Evolutionary conservation across 2,797 vertebrate genomes (phyloP).

Genomic region (Macropodus opercularis): DNA sequence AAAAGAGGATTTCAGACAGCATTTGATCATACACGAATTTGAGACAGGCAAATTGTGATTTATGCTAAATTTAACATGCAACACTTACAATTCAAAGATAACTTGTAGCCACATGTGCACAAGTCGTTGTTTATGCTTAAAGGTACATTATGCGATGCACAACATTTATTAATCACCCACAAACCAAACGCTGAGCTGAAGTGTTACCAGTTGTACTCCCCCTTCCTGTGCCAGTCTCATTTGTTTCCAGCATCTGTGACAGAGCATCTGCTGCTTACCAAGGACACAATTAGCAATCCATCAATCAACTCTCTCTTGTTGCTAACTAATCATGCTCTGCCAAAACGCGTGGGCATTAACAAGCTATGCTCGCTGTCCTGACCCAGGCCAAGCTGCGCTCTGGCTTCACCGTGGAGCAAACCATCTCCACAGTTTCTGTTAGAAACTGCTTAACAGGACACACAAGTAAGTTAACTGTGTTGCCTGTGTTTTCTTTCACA

Average conservation of each 20-base stretch:
- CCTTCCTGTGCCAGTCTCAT: slow-evolving; percentile 61
- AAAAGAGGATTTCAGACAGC: too few relatives aligned
- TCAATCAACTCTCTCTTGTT: slow-evolving; percentile 67
- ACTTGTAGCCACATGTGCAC: too few relatives aligned
- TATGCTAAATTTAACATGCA: background rate
- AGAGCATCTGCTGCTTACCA: slow-evolving; percentile 75
- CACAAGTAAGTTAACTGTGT: slow-evolving; percentile 21
- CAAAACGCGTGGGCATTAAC: slow-evolving; percentile 66
- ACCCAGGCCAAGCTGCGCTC: slow-evolving; percentile 54
- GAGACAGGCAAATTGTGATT: background rate
- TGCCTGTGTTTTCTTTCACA: slow-evolving; percentile 29
- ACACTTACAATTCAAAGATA: too few relatives aligned
- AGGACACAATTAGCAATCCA: slow-evolving; percentile 75
- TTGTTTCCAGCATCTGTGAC: slow-evolving; percentile 75
- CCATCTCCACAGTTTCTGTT: slow-evolving; percentile 34
- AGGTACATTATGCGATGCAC: slow-evolving; percentile 1
- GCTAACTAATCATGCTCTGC: slow-evolving; percentile 62
- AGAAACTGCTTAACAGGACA: slow-evolving; percentile 27
- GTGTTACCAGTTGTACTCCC: slow-evolving; percentile 44
- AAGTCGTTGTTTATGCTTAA: background rate
- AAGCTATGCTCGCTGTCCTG: slow-evolving; percentile 57
- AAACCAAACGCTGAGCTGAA: slow-evolving; percentile 36
- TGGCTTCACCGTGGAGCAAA: slow-evolving; percentile 28
- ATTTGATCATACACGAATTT: too few relatives aligned
- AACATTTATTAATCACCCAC: slow-evolving; percentile 8